Base-by-base conservation (phyloP, 53 echinoderm and acorn worm species). In the Paracentrotus lividus region DNA sequence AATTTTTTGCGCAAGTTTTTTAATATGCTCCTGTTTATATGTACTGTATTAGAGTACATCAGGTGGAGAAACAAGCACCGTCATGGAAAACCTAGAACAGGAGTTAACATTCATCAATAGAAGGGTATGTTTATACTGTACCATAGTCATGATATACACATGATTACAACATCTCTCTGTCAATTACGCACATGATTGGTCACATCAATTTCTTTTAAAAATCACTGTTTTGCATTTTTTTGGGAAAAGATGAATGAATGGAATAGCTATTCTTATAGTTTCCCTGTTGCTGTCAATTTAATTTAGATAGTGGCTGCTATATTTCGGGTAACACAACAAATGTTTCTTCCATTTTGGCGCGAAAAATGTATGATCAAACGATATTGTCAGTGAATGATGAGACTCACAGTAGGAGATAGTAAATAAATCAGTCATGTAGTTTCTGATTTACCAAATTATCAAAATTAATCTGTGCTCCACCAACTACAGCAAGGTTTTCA, bases 61-160 rank as follows among this genome's bases (percentile, higher is more conserved):
- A 84, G 84, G 38, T 31, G 84, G 84, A 84, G 84, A 84, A 84
- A 84, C 84, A 84, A 84, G 84, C 84, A 84, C 84, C 84, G 84
- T 84, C 84, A 84, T 33, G 84, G 84, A 84, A 84, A 84, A 84
- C 84, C 12, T 84, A 84, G 43, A 42, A 84, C 84, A 31, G 84
- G 29, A 33, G 43, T 84, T 34, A 42, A 84, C 29, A 84, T 84
- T 84, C 84, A 84, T 33, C 84, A 84, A 84, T 84, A 84, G 84
- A 84, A 84, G 84, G 84, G 84, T 84, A 84, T 84, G 84, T 33
- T 84, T 84, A 84, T 84, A 84, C 43, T 84, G 29, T 84, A 84
- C 84, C 84, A 84, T 84, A 84, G 84, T 84, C 84, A 84, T 84
- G 84, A 33, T 84, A 84, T 84, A 84, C 84, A 84, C 84, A 42